Percentiles rank a stretch among this genome's conserved stretches.
Conservation (phyloP, 2,113 vertebrate species). For the Ariopsis seemanni region DNA sequence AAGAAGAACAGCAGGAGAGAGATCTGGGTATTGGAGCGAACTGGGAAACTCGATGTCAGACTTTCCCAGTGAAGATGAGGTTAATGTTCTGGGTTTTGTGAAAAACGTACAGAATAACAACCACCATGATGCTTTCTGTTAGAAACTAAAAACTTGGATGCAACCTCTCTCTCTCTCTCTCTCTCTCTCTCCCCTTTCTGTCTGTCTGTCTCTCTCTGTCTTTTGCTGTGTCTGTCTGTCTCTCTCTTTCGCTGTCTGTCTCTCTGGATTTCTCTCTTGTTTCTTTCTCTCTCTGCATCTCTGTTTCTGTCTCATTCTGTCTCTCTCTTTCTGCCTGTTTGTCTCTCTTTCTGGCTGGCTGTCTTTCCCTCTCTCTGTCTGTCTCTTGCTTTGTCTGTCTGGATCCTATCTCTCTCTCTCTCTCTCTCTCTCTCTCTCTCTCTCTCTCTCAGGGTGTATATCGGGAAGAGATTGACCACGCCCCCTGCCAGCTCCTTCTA, state of each 20-base stretch:
- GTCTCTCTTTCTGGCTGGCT: no score
- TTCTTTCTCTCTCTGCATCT: neutral
- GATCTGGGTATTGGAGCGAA: neutral
- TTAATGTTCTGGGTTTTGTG: no score
- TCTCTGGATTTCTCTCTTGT: no score
- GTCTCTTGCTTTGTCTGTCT: no score
- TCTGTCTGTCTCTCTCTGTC: no score
- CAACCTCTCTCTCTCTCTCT: neutral
- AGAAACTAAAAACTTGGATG: neutral
- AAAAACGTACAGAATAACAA: no score
- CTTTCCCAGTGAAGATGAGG: no score
- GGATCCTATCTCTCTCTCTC: neutral
- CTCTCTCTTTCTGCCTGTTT: no score
- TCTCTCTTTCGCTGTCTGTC: no score
- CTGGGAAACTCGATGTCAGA: neutral
- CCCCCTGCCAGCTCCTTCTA: conserved; percentile 91
- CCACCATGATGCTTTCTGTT: neutral
- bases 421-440: conserved; percentile 13
- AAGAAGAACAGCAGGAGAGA: neutral
- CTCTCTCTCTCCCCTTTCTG: neutral
- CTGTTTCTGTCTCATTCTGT: no score
- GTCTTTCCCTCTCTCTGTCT: no score
- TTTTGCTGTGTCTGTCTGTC: no score
- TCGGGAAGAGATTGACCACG: conserved; percentile 91
- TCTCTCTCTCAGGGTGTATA: conserved; percentile 85